Base-by-base conservation (phyloP, 1,140 invertebrate species). In the Chymomyza costata region DNA sequence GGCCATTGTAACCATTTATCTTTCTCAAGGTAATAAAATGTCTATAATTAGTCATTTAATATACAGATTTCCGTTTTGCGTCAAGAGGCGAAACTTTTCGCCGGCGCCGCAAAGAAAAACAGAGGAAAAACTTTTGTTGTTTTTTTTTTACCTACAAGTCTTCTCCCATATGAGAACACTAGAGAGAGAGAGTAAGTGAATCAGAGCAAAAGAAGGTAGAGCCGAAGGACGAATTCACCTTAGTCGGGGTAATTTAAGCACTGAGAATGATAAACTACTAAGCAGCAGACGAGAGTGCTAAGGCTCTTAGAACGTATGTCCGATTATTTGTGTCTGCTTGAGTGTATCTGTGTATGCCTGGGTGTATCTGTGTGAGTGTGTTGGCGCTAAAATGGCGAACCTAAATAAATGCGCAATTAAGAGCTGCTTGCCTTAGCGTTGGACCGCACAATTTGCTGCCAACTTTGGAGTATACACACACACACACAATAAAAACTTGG, bases 1-100 rank as follows among this genome's bases (percentile, higher is more conserved):
- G 45, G 50, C 54, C 65, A 52, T 64, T 62, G 38, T 54, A 60
- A 55, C 73, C 64, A 80, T 80, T 80, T 80, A 81, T 80, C 73
- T 80, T 73, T 68, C 73, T 80, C 64, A 78, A 80, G 74, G 73
- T 80, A 81, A 80, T 80, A 80, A 80, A 80, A 80, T 80, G 73
- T 80, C 73, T 80, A 80, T 80, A 80, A 80, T 80, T 80, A 80
- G 73, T 80, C 73, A 80, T 80, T 80, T 81, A 80, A 80, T 80
- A 80, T 80, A 80, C 73, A 80, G 73, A 80, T 80, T 80, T 80
- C 73, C 73, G 73, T 68, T 80, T 73, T 80, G 73, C 74, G 73
- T 80, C 73, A 73, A 81, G 74, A 68, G 73, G 68, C 74, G 60
- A 65, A 80, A 80, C 67, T 73, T 78, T 76, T n/a, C 55, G 60